Evolutionary conservation across 2,797 vertebrate species (phyloP), one percentile per base, ranked within the genome.

Genomic region (Manis pentadactyla): DNA sequence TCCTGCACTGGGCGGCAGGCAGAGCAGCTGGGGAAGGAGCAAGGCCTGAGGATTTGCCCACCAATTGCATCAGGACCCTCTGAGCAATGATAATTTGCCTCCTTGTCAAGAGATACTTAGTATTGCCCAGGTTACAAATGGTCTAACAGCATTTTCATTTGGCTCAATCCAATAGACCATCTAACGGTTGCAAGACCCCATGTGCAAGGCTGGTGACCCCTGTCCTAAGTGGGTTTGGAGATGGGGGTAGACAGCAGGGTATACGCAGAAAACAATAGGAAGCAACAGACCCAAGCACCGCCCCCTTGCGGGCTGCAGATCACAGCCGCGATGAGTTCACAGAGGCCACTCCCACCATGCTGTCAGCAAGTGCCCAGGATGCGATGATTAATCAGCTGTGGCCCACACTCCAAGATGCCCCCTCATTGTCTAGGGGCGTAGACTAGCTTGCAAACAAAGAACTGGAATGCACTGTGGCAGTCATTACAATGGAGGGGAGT

Each of bases 81-180:
- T 79, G 23, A 53, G 19, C 63, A 57, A 68, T 42, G 25, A 66
- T 31, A 77, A 21, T 34, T 31, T 12, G 6, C 53, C 34, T 92
- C 85, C 57, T 64, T 49, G 13, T 90, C 68, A 88, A 75, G 93
- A 86, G 55, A 88, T 63, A 63, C 13, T 39, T 27, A 37, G 34
- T 27, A 71, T 27, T 66, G 17, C 8, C 34, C 4, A 86, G 27
- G 55, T 23, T 88, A 49, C 74, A 84, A 81, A 53, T 9, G 4
- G 31, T 49, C 14, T 51, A 27, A 53, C 10, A 13, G 7, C 73
- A 71, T 51, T 64, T 78, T 78, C 57, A 53, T 63, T 64, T 64
- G 57, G 39, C 68, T 81, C 25, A 17, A 74, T 31, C 55, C 12
- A 21, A 55, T 14, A 75, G 84, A 86, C 42, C 15, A 39, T 37